A percentile compares a stretch with the other conserved stretches of the same genome.
These are phyloP conservation scores for Andrena hattorfiana DNA, from an alignment of 2,888 invertebrate genomes.

Conservation along the genomic window DNA sequence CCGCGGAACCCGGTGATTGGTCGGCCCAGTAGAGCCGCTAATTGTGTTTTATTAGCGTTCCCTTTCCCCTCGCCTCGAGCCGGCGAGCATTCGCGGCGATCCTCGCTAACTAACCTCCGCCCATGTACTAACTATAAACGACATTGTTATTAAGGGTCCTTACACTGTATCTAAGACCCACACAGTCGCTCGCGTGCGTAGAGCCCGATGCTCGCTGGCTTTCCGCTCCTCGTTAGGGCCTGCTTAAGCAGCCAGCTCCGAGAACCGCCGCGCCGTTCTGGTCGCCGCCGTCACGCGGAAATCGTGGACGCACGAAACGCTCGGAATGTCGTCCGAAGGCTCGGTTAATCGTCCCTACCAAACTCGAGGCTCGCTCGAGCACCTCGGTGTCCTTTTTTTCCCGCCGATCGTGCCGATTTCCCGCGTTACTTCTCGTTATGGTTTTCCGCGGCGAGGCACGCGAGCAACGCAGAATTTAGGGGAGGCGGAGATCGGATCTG, in stretches of 20 bases:
- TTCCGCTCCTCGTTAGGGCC: slow-evolving; percentile 59
- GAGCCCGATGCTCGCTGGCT: slow-evolving; percentile 20
- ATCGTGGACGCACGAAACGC: not conserved
- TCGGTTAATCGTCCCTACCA: not conserved
- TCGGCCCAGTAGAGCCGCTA: slow-evolving; percentile 76
- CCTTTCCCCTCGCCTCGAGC: slow-evolving; percentile 55
- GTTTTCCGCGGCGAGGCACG: not conserved
- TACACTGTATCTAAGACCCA: slow-evolving; percentile 66
- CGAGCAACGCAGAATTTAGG: slow-evolving; percentile 19
- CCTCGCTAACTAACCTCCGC: slow-evolving; percentile 78
- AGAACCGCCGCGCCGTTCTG: slow-evolving; percentile 33
- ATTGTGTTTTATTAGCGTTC: slow-evolving; percentile 84
- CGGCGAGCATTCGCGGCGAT: slow-evolving; percentile 67
- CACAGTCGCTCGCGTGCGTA: slow-evolving; percentile 41
- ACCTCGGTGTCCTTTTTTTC: not conserved
- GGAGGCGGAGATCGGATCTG: slow-evolving; percentile 12
- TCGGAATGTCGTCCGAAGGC: not conserved
- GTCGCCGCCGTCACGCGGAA: not conserved
- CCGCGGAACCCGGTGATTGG: slow-evolving; percentile 78
- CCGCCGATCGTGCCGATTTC: not conserved
- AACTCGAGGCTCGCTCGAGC: not conserved
- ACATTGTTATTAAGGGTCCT: slow-evolving; percentile 80
- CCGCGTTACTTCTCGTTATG: not conserved
- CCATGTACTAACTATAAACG: slow-evolving; percentile 77
- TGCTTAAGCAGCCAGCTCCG: slow-evolving; percentile 39